Conservation (phyloP, 2,113 vertebrate genomes). For the Calidris pugnax region DNA sequence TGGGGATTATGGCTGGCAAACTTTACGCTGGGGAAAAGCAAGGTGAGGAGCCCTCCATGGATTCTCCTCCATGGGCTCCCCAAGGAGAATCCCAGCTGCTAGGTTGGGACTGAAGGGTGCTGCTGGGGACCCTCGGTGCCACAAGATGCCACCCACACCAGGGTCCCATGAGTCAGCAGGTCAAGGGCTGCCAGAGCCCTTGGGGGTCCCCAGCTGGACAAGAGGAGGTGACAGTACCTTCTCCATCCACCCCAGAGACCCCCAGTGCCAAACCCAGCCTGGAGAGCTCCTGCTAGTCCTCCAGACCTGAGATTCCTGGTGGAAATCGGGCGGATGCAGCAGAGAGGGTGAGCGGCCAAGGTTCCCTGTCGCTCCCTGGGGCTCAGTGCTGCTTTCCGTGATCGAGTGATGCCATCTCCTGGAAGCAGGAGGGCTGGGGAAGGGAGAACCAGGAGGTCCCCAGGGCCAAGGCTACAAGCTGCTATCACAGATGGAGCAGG, state of each 20-base stretch:
- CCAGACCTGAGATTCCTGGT: background rate
- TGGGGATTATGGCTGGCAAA: background rate
- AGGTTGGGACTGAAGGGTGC: background rate
- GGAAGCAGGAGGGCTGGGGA: background rate
- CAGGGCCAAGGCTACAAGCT: background rate
- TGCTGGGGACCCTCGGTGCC: background rate
- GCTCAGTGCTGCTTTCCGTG: background rate
- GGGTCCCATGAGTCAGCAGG: background rate
- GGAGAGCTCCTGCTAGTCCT: background rate
- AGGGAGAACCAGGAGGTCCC: background rate
- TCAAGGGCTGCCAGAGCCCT: background rate
- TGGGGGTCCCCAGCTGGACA: background rate
- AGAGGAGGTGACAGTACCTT: background rate
- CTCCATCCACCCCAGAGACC: background rate
- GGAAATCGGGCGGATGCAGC: background rate
- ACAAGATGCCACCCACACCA: background rate
- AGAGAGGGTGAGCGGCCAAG: background rate
- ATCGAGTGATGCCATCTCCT: conserved; percentile 67
- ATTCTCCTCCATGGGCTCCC: background rate
- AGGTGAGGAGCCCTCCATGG: background rate
- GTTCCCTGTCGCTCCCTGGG: background rate
- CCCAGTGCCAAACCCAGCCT: background rate
- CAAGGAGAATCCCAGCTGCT: background rate
- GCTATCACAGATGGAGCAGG: background rate
- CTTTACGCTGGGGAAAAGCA: background rate